phyloP scores from a whole-genome alignment of 2,113 vertebrate species.

The Pomatostomus ruficeps region DNA sequence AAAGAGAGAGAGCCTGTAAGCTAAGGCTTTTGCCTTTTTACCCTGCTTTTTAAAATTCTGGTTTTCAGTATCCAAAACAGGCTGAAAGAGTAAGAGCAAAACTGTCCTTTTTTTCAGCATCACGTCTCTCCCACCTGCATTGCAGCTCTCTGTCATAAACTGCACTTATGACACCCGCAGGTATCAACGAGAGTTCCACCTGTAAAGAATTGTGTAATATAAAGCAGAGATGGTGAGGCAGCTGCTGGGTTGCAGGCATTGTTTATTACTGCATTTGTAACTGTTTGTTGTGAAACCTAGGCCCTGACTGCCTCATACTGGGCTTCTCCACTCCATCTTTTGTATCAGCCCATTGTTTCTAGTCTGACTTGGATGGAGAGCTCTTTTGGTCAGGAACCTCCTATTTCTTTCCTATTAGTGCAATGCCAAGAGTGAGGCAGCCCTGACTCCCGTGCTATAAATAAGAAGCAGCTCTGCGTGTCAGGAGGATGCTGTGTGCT shows the following conservation, averaged over 20 bases:
- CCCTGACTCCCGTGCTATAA: background rate
- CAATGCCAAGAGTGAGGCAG: background rate
- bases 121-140: background rate
- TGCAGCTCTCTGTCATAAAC: background rate
- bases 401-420: background rate
- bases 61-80: background rate
- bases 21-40: background rate
- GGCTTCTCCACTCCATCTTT: background rate
- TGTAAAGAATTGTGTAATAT: background rate
- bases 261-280: background rate
- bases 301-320: background rate
- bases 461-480: background rate
- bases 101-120: background rate
- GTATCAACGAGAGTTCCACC: background rate
- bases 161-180: background rate
- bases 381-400: background rate
- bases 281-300: background rate
- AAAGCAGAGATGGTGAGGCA: background rate
- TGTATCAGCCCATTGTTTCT: background rate
- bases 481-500: background rate
- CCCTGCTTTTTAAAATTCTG: background rate
- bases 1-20: background rate
- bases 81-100: background rate
- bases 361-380: background rate
- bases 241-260: background rate